phyloP scores from a whole-genome alignment of 2,113 vertebrate genomes.

The Actenoides lindsayi region DNA sequence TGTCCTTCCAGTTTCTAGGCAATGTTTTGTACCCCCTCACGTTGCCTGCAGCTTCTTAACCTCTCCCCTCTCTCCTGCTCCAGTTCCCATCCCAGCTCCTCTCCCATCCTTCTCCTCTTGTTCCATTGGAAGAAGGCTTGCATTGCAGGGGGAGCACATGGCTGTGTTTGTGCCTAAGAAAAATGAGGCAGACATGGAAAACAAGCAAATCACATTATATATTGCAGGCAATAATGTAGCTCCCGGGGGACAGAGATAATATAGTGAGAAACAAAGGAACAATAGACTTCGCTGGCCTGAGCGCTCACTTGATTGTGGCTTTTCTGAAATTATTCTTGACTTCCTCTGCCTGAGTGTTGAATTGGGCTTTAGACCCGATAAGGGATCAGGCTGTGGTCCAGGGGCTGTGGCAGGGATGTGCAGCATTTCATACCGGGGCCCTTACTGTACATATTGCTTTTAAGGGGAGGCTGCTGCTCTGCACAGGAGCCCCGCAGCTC shows the following conservation, averaged over 20 bases:
- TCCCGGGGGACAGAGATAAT: conserved; percentile 42
- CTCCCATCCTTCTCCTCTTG: not conserved
- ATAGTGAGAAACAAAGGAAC: conserved; percentile 42
- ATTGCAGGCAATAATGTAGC: conserved; percentile 27
- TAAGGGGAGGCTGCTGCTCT: not conserved
- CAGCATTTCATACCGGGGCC: rapidly evolving
- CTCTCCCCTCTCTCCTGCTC: not conserved
- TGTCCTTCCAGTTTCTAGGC: not conserved
- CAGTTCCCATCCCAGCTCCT: not conserved
- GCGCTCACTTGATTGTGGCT: not conserved
- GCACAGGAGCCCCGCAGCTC: not conserved
- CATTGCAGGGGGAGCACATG: rapidly evolving
- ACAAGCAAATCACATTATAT: conserved; percentile 51
- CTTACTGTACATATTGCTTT: rapidly evolving
- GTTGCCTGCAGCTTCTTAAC: not conserved
- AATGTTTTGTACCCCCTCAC: not conserved
- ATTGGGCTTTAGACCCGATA: rapidly evolving
- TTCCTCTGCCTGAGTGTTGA: not conserved
- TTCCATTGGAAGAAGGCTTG: not conserved
- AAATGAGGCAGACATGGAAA: not conserved
- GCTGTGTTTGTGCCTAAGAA: not conserved
- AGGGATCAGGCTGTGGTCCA: not conserved
- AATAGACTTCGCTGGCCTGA: conserved; percentile 4
- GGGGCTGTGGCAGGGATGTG: not conserved
- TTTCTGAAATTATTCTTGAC: conserved; percentile 18